Conservation (phyloP, 2,888 invertebrate species). For the Drosophila affinis region DNA sequence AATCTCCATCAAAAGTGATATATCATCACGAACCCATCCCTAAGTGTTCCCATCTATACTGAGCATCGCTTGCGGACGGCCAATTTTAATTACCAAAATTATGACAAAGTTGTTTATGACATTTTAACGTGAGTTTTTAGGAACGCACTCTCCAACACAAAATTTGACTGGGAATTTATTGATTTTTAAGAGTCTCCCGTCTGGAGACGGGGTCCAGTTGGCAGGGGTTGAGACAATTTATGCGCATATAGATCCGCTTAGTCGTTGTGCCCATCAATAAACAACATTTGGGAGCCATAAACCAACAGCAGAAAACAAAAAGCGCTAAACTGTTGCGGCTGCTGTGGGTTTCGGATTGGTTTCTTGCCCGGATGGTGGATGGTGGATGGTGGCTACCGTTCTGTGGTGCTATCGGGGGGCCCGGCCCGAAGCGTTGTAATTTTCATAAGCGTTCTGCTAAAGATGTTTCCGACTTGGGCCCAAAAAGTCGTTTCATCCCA, state of each 20-base stretch:
- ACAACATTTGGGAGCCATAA: constrained; percentile 62
- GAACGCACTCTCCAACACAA: constrained; percentile 42
- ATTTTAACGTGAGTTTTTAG: constrained; percentile 68
- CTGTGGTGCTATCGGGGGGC: constrained; percentile 13
- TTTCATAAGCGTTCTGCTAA: constrained; percentile 55
- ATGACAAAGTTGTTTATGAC: constrained; percentile 80
- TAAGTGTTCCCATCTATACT: constrained; percentile 1
- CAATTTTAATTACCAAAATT: constrained; percentile 80
- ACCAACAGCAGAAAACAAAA: constrained; percentile 48
- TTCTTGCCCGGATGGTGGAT: constrained; percentile 7
- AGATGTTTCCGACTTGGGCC: constrained; percentile 22
- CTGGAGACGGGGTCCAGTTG: too few species aligned
- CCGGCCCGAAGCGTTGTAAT: constrained; percentile 55
- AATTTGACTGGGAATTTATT: constrained; percentile 73
- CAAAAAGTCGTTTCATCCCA: constrained; percentile 2
- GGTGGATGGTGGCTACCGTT: constrained; percentile 59
- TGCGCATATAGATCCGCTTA: constrained; percentile 71
- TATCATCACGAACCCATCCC: constrained; percentile 4
- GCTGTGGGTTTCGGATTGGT: constrained; percentile 47
- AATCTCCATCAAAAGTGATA: not conserved
- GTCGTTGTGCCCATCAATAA: constrained; percentile 72
- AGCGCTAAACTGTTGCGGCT: constrained; percentile 70
- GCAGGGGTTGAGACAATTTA: constrained; percentile 47
- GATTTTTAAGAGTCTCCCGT: constrained; percentile 70
- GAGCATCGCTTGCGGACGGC: constrained; percentile 61